Evolutionary conservation across 2,888 invertebrate genomes (phyloP).

Genomic region (Helleia helle): DNA sequence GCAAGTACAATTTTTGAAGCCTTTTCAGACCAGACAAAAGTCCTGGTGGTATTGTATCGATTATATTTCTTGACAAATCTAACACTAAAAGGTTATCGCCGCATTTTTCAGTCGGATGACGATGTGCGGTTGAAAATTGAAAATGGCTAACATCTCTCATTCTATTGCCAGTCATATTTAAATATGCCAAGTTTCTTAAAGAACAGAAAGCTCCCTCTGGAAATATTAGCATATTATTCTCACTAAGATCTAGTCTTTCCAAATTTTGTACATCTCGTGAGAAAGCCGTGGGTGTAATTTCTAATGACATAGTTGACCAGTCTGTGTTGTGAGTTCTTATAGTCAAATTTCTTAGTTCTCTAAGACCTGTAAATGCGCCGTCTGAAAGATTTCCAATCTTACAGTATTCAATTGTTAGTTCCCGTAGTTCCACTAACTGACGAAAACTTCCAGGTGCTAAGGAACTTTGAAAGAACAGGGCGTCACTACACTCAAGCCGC

Average conservation of each 20-base stretch:
- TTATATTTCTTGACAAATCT: slow-evolving; percentile 85
- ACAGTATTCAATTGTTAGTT: slow-evolving; percentile 86
- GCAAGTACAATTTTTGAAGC: slow-evolving; percentile 82
- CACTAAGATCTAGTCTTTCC: slow-evolving; percentile 82
- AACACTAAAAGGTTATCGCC: slow-evolving; percentile 79
- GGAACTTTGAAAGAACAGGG: slow-evolving; percentile 86
- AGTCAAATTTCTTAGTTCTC: slow-evolving; percentile 84
- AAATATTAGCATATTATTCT: slow-evolving; percentile 86
- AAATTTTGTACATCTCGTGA: slow-evolving; percentile 81
- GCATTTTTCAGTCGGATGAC: slow-evolving; percentile 77
- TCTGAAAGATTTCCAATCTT: slow-evolving; percentile 87
- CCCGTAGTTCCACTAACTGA: slow-evolving; percentile 82
- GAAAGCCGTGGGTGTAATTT: slow-evolving; percentile 83
- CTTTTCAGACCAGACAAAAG: slow-evolving; percentile 81
- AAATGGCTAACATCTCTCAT: slow-evolving; percentile 83
- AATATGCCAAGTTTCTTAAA: slow-evolving; percentile 80
- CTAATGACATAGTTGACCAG: slow-evolving; percentile 86
- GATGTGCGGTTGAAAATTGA: slow-evolving; percentile 76
- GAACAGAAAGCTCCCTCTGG: slow-evolving; percentile 85
- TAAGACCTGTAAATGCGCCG: slow-evolving; percentile 86
- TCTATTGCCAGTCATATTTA: slow-evolving; percentile 86
- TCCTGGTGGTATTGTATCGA: slow-evolving; percentile 82
- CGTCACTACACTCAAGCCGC: slow-evolving; percentile 85
- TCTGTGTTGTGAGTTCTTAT: slow-evolving; percentile 88
- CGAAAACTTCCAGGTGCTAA: slow-evolving; percentile 84